Conservation (phyloP, 2,888 invertebrate species). For the Ceramica pisi region DNA sequence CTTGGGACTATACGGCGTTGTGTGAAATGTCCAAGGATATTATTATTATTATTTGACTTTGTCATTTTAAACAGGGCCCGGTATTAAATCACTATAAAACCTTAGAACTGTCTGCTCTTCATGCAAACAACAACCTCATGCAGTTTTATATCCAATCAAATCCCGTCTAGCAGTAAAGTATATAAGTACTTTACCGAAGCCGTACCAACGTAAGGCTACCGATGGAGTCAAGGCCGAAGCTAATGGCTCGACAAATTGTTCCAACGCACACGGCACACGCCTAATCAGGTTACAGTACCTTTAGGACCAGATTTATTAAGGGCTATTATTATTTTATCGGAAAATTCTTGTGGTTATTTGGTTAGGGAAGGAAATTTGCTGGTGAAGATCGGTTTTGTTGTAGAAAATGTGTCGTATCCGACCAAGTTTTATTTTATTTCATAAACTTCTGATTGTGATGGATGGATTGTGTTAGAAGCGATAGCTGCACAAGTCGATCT, state of each 20-base stretch:
- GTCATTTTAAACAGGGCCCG: no score
- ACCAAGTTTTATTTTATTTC: no score
- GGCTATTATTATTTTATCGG: slow-evolving; percentile 27
- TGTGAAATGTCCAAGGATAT: no score
- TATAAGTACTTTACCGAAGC: slow-evolving; percentile 59
- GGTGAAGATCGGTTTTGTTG: no score
- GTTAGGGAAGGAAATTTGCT: not conserved
- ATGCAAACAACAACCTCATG: slow-evolving; percentile 10
- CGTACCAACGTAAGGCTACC: slow-evolving; percentile 39
- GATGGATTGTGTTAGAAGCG: no score
- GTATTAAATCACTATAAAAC: slow-evolving; percentile 8
- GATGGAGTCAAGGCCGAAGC: slow-evolving; percentile 63
- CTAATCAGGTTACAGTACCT: slow-evolving; percentile 59
- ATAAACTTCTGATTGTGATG: no score
- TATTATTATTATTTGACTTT: no score
- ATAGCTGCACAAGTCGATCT: no score
- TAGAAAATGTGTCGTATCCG: no score
- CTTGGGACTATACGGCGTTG: no score
- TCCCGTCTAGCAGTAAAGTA: slow-evolving; percentile 38
- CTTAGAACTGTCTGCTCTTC: slow-evolving; percentile 27
- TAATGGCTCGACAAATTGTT: slow-evolving; percentile 68
- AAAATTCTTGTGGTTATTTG: not conserved
- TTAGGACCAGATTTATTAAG: slow-evolving; percentile 51
- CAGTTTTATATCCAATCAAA: slow-evolving; percentile 57
- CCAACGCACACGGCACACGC: slow-evolving; percentile 47